Conservation (phyloP, 2,888 invertebrate genomes). For the Latrodectus elegans region DNA sequence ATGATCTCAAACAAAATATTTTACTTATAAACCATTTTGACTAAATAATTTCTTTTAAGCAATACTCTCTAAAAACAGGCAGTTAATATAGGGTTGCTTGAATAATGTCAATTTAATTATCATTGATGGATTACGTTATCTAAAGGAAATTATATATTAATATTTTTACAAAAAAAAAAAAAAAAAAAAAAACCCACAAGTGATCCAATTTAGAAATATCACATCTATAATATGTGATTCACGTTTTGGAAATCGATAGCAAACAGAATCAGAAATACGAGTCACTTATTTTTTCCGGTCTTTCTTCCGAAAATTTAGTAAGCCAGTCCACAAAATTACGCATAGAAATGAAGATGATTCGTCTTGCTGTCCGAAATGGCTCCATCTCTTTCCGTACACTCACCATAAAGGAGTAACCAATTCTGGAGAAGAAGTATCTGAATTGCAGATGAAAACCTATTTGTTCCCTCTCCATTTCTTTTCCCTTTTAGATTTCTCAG, state of each 20-base stretch:
- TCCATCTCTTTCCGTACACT: conserved; percentile 6
- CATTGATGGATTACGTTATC: no score
- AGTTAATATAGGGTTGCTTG: no score
- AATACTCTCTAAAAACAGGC: no score
- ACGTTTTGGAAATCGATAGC: neutral
- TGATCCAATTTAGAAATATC: no score
- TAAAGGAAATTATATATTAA: no score
- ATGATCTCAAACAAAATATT: no score
- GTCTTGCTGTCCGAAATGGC: conserved; percentile 55
- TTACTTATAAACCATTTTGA: no score
- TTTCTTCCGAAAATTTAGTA: conserved; percentile 4
- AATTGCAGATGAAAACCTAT: conserved; percentile 55
- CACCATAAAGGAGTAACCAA: conserved; percentile 11
- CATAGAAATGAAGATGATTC: conserved; percentile 56
- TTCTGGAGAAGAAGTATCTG: conserved; percentile 41
- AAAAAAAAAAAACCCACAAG: no score
- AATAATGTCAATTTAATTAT: no score
- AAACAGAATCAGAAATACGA: neutral
- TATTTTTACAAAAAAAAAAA: no score
- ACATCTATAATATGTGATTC: no score
- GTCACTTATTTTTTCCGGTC: conserved; percentile 6
- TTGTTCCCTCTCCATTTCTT: conserved; percentile 18
- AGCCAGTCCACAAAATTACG: conserved; percentile 43
- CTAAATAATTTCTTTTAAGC: no score
- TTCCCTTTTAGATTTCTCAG: conserved; percentile 19